Evolutionary conservation across 2,797 vertebrate genomes (phyloP), one percentile per base, ranked within the genome.

Genomic region (Channallabes apus): DNA sequence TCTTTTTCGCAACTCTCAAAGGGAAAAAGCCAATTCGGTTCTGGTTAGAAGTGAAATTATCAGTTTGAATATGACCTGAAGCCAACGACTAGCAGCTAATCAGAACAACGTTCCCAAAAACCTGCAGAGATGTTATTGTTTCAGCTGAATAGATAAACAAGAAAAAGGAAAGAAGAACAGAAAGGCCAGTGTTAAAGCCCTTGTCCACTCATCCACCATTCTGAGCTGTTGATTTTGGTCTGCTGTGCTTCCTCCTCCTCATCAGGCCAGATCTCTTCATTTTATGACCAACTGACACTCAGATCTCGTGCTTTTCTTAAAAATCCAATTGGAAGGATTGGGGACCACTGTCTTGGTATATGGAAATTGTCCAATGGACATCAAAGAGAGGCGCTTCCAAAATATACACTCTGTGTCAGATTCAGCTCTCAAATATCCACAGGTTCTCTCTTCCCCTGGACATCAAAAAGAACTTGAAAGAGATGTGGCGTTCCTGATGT

Each of bases 381-480:
- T 89, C 88, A 90, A 90, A 88, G 86, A 86, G 73, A 82, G 71
- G 59, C 71, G 69, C 82, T 84, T 88, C 84, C 90, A 89, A 90
- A 90, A 87, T 85, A 89, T 85, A 89, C 86, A 89, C 58, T 67
- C 69, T 77, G 73, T 80, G 83, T 83, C 87, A 86, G 82, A 86
- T 85, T 89, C 82, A 72, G 27, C 65, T 84, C 84, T 89, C 81
- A 35, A 88, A 84, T 88, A 89, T 89, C 90, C 85, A 87, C 87
- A 88, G 86, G 86, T 87, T 82, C 77, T 89, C 83, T 82, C 58
- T 88, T 87, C 82, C 84, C 71, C 84, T 72, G 72, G 84, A 87
- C 85, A 88, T 89, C 90, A 90, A 88, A 88, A 77, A 84, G 85
- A 86, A 86, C 87, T 89, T 89, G 84, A 90, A 89, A 89, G 88